Percentiles rank a stretch among this genome's conserved stretches.
Conservation (phyloP, 2,113 vertebrate genomes). For the Cavia porcellus region DNA sequence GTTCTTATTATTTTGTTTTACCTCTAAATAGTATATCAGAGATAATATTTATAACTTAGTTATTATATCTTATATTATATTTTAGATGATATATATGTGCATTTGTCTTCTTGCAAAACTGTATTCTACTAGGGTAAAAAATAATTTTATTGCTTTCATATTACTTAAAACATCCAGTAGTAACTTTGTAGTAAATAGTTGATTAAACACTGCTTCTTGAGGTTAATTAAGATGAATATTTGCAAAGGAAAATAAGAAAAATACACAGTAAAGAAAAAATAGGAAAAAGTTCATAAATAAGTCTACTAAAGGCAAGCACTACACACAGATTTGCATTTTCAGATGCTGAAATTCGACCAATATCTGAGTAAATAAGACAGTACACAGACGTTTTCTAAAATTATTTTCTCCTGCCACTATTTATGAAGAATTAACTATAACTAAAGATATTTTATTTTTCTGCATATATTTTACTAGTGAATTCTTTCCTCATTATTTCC, state of each 20-base stretch:
- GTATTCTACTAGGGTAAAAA: background rate
- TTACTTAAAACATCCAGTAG: background rate
- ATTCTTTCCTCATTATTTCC: background rate
- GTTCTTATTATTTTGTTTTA: background rate
- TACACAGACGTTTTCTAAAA: background rate
- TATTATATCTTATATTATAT: background rate
- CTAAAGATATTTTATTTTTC: background rate
- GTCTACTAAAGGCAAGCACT: background rate
- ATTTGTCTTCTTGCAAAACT: background rate
- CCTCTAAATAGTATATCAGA: background rate
- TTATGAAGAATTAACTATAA: background rate
- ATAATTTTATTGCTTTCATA: background rate
- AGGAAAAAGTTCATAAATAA: background rate
- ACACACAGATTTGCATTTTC: background rate
- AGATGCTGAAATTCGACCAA: background rate
- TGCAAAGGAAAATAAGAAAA: background rate
- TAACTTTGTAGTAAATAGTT: background rate
- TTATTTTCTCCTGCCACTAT: background rate
- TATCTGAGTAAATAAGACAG: background rate
- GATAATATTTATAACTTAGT: background rate
- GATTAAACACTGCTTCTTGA: background rate
- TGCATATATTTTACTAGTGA: background rate
- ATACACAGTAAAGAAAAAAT: background rate
- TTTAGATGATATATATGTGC: background rate
- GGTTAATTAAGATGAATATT: background rate